Evolutionary conservation across 2,797 vertebrate genomes (phyloP).

Genomic region (Falco columbarius): DNA sequence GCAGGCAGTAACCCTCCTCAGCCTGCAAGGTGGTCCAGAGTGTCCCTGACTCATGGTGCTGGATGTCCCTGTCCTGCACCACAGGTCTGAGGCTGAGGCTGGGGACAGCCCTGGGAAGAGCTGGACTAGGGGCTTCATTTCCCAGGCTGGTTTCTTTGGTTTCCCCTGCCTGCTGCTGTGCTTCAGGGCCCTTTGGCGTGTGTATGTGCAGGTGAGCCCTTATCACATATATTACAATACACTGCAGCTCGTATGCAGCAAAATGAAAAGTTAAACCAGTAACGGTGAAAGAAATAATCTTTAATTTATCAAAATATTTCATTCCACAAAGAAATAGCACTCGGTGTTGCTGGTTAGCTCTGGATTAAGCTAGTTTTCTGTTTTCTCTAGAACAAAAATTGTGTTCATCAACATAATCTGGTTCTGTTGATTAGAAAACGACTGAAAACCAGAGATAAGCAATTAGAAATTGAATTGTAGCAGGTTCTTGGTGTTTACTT

Average conservation of each 20-base stretch:
- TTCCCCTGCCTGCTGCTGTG: not conserved
- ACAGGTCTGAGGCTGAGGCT: not conserved
- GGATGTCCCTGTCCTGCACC: not conserved
- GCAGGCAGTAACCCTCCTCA: not conserved
- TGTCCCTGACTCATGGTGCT: not conserved
- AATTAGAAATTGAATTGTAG: not conserved
- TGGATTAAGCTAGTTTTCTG: not conserved
- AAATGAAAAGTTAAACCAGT: not conserved
- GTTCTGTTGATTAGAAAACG: not conserved
- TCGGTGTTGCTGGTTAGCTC: not conserved
- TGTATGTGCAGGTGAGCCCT: not conserved
- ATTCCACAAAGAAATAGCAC: not conserved
- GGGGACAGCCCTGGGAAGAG: not conserved
- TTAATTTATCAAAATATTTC: not conserved
- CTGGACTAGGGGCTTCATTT: fast-evolving
- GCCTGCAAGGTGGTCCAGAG: not conserved
- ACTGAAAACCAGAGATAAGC: not conserved
- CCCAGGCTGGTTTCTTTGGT: not conserved
- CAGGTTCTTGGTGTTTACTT: not conserved
- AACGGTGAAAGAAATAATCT: not conserved
- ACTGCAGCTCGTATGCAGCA: not conserved
- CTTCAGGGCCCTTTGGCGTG: not conserved
- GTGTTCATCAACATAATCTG: not conserved
- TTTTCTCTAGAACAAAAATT: not conserved
- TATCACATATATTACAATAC: not conserved